These are phyloP conservation scores for Neomorphus geoffroyi DNA, from an alignment of 2,797 vertebrate genomes.

Conservation along the genomic window DNA sequence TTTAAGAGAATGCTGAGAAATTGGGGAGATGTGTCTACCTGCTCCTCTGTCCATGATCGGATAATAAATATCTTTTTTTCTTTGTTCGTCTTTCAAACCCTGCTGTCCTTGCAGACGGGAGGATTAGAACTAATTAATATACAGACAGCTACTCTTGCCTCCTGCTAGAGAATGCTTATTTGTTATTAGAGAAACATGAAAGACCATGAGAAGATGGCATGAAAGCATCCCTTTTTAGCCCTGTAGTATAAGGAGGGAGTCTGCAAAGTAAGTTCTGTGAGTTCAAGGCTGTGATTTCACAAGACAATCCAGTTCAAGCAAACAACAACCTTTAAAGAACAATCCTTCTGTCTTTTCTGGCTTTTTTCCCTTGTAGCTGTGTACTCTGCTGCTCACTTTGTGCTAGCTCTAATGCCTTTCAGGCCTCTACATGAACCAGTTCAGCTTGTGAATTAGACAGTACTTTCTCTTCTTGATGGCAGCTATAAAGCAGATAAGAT, in stretches of 20 bases:
- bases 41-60: neutral
- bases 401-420: neutral
- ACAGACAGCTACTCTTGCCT: neutral
- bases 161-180: neutral
- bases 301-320: neutral
- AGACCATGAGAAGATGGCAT: neutral
- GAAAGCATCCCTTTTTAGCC: neutral
- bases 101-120: neutral
- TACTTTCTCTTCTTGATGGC: neutral
- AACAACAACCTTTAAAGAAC: neutral
- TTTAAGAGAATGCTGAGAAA: neutral
- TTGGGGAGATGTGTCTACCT: neutral
- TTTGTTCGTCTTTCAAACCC: neutral
- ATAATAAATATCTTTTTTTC: neutral
- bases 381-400: neutral
- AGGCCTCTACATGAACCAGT: neutral
- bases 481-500: neutral
- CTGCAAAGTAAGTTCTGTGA: neutral
- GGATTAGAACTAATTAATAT: neutral
- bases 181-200: neutral
- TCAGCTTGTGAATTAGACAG: neutral
- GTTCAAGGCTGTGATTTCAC: neutral
- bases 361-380: neutral
- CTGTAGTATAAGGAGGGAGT: neutral
- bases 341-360: neutral